Evolutionary conservation across 1,140 invertebrate genomes (phyloP).

Genomic region (Leptopilina boulardi): DNA sequence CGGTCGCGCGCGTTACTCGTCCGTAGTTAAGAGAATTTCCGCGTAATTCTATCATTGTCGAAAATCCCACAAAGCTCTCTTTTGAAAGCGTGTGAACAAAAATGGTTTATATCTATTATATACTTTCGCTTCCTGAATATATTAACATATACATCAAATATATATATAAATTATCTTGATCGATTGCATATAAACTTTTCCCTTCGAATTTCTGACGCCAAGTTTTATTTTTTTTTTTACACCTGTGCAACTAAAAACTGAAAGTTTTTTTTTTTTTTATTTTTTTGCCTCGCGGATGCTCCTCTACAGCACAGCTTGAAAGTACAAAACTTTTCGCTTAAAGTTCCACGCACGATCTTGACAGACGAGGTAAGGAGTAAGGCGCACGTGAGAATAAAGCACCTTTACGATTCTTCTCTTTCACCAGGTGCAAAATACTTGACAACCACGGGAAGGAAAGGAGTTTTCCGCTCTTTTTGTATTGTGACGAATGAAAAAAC

Average conservation of each 20-base stretch:
- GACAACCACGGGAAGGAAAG: not conserved
- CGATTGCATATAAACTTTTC: not conserved
- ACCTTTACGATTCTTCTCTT: slow-evolving; percentile 26
- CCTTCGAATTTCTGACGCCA: not conserved
- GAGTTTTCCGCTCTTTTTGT: not conserved
- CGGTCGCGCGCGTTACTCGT: not conserved
- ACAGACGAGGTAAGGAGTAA: slow-evolving; percentile 24
- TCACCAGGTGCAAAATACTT: slow-evolving; percentile 31
- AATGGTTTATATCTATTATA: too few species aligned
- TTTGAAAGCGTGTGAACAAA: not conserved
- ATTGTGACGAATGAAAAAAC: not conserved
- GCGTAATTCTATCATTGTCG: slow-evolving; percentile 1
- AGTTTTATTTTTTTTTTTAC: not conserved
- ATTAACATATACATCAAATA: not conserved
- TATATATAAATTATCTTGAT: not conserved
- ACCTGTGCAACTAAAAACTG: not conserved
- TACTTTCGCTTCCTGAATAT: not conserved
- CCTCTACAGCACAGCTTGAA: not conserved
- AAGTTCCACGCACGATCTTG: slow-evolving; percentile 24
- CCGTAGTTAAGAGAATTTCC: not conserved
- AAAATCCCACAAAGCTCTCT: not conserved
- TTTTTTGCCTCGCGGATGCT: not conserved
- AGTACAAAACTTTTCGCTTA: slow-evolving; percentile 18
- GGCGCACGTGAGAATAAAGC: slow-evolving; percentile 22
- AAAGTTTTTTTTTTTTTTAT: too few species aligned